Base-by-base conservation (phyloP, 2,113 vertebrate genomes). In the Engraulis encrasicolus region DNA sequence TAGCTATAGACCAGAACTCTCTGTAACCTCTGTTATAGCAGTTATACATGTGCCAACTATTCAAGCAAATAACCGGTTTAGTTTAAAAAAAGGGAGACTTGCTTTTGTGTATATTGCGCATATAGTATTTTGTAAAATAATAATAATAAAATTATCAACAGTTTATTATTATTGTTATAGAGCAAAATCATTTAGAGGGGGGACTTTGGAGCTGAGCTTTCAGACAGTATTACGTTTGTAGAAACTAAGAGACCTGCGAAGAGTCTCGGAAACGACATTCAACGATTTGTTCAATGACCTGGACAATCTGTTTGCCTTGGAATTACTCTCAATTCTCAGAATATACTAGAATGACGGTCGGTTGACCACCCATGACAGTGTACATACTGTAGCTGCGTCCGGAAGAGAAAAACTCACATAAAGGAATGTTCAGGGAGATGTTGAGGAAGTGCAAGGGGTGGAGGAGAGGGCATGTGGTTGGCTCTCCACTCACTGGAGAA, bases 21-120 rank as follows among this genome's bases (percentile, higher is more conserved):
- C 89, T 92, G 94, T 94, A 90, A 95, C 92, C 92, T 91, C 95
- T 93, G 92, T 94, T 96, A n/a, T n/a, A 95, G 92, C 92, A 89
- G 95, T 95, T 93, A 93, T 95, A 90, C 96, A 96, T 92, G 98
- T 99, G 97, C 97, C 98, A 99, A 98, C 95, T 96, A 95, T 95
- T 93, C 89, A 96, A 97, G 95, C 95, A 94, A 96, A 94, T 94
- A 96, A 95, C 91, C 92, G 92, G 95, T 91, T 93, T 95, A 96
- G 92, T 95, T 36, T 36, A 17, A 52, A 80, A 78, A 89, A 90
- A 91, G 23, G 17, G 31, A 93, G 81, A 90, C 91, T 92, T 94
- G 95, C 96, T 97, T n/a, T 95, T 95, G 93, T 97, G 95, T 96
- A 96, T 96, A 95, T 95, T 93, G 95, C 97, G 92, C 93, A 93